Evolutionary conservation across 2,797 vertebrate species (phyloP).

Genomic region (Todus mexicanus): DNA sequence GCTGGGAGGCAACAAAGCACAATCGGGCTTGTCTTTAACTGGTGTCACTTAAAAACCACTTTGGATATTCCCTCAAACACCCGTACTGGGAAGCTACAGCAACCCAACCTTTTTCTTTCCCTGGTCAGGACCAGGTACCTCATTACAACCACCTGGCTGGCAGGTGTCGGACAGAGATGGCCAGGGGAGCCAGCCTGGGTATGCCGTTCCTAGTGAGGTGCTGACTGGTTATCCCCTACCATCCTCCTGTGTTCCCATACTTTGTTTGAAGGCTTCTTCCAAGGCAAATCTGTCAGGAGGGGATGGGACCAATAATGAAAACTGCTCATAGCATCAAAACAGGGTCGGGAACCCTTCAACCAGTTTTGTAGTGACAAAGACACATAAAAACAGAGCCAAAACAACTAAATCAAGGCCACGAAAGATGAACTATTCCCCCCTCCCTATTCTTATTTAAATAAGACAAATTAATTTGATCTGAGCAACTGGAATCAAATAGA

Average conservation of each 20-base stretch:
- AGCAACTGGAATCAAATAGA: neutral
- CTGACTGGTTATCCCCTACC: neutral
- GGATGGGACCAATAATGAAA: neutral
- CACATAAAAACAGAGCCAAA: neutral
- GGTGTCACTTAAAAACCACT: neutral
- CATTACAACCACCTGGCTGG: neutral
- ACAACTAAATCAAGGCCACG: neutral
- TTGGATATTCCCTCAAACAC: neutral
- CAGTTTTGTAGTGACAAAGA: neutral
- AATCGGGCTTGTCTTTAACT: neutral
- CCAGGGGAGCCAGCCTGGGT: neutral
- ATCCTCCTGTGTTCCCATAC: neutral
- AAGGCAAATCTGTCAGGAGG: neutral
- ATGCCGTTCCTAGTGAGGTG: neutral
- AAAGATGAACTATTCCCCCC: neutral
- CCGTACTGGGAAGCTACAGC: neutral
- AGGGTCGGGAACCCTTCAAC: neutral
- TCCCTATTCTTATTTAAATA: neutral
- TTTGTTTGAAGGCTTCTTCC: neutral
- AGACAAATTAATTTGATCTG: neutral
- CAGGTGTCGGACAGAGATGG: neutral
- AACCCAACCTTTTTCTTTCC: neutral
- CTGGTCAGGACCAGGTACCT: slow-evolving; percentile 16
- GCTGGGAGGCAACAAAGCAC: neutral
- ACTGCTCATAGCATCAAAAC: neutral